phyloP scores from a whole-genome alignment of 2,797 vertebrate genomes.

The Eupleurogrammus muticus region DNA sequence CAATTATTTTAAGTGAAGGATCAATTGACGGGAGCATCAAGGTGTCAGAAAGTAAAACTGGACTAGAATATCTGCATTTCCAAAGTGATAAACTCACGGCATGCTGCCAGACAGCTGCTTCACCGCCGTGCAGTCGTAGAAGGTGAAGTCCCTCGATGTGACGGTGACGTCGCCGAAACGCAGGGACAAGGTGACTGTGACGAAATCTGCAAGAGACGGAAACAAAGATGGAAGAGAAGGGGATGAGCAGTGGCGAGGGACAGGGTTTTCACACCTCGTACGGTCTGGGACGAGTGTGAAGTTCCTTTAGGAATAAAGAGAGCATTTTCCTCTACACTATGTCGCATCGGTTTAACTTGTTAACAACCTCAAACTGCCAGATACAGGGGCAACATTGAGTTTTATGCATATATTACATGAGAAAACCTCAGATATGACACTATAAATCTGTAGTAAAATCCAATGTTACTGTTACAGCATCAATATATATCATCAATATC shows the following conservation, averaged over 20 bases:
- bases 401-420: no score
- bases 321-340: not conserved
- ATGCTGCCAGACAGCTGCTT: conserved; percentile 89
- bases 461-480: no score
- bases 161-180: conserved; percentile 89
- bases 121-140: conserved; percentile 93
- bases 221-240: conserved; percentile 12
- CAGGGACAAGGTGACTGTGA: conserved; percentile 89
- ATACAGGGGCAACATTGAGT: no score
- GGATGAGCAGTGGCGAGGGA: conserved; percentile 6
- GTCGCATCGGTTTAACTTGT: not conserved
- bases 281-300: conserved; percentile 19
- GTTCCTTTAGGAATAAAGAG: conserved; percentile 42
- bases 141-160: conserved; percentile 87
- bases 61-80: not conserved
- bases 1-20: not conserved
- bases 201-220: conserved; percentile 85
- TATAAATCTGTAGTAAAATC: no score
- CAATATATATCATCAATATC: no score
- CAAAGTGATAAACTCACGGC: conserved; percentile 86
- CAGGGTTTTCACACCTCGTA: conserved; percentile 17
- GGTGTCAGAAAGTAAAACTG: not conserved
- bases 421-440: no score
- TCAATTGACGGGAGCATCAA: not conserved
- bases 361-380: no score